phyloP scores from a whole-genome alignment of 2,888 invertebrate species.

The Amblyjoppa fuscipennis region DNA sequence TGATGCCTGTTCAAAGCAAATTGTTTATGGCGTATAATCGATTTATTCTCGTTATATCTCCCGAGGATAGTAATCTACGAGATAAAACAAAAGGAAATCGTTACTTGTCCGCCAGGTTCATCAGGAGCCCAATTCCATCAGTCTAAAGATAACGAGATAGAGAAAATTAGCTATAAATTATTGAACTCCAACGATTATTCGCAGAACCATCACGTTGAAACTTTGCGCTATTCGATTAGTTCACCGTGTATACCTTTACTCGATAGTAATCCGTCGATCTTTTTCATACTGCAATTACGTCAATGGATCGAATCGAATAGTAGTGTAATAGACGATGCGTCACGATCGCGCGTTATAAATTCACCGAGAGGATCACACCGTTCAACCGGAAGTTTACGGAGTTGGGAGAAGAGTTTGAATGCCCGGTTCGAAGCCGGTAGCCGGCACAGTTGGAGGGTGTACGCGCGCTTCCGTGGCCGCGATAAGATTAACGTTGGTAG shows the following conservation, averaged over 20 bases:
- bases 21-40: slow-evolving; percentile 30
- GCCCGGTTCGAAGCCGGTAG: slow-evolving; percentile 50
- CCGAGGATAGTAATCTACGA: neutral
- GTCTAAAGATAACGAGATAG: neutral
- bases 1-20: slow-evolving; percentile 13
- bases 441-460: slow-evolving; percentile 36
- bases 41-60: neutral
- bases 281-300: slow-evolving; percentile 19
- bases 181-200: slow-evolving; percentile 21
- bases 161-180: neutral
- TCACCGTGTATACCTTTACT: slow-evolving; percentile 6
- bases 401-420: slow-evolving; percentile 39
- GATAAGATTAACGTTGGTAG: slow-evolving; percentile 56
- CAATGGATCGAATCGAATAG: neutral
- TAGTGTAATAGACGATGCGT: neutral
- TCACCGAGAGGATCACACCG: slow-evolving; percentile 12
- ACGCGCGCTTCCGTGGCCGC: slow-evolving; percentile 38
- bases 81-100: neutral
- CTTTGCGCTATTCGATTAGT: neutral
- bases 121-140: neutral
- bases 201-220: slow-evolving; percentile 38
- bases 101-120: neutral
- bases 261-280: slow-evolving; percentile 2
- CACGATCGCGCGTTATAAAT: slow-evolving; percentile 35
- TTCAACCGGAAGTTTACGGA: slow-evolving; percentile 15